These are phyloP conservation scores for Acleris holmiana DNA, from an alignment of 2,888 invertebrate genomes.

Conservation along the genomic window DNA sequence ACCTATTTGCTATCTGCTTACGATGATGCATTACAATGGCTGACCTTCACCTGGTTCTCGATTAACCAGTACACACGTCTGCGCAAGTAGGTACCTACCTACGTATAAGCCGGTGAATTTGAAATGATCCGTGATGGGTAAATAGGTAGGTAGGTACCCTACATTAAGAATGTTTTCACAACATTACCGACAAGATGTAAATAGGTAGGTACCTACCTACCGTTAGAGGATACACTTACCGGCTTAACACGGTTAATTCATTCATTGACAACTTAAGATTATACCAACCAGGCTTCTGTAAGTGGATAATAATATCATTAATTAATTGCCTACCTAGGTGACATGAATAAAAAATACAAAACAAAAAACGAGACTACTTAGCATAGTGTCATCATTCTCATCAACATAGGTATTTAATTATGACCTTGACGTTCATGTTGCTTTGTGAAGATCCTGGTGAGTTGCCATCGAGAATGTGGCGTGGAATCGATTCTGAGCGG, in stretches of 20 bases:
- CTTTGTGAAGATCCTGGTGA: slow-evolving; percentile 34
- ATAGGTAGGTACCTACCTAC: too few species aligned
- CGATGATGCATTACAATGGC: slow-evolving; percentile 31
- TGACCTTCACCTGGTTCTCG: slow-evolving; percentile 40
- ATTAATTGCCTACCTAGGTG: too few species aligned
- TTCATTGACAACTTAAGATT: too few species aligned
- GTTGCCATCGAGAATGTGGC: slow-evolving; percentile 44
- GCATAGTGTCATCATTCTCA: neutral
- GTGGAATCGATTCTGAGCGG: slow-evolving; percentile 47
- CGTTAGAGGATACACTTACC: too few species aligned
- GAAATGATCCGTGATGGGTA: neutral
- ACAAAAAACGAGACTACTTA: neutral
- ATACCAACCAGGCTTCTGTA: too few species aligned
- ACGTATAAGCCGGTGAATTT: slow-evolving; percentile 14
- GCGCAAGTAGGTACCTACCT: neutral
- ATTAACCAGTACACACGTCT: slow-evolving; percentile 34
- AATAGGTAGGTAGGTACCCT: too few species aligned
- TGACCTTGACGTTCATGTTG: slow-evolving; percentile 27
- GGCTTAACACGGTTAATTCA: too few species aligned
- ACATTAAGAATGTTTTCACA: too few species aligned
- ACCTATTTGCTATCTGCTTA: slow-evolving; percentile 12
- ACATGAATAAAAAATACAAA: too few species aligned
- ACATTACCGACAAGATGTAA: too few species aligned
- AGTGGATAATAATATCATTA: too few species aligned
- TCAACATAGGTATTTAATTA: neutral